A percentile compares a stretch with the other conserved stretches of the same genome.
Evolutionary conservation across 2,797 vertebrate genomes (phyloP).

Genomic region (Squalus acanthias): DNA sequence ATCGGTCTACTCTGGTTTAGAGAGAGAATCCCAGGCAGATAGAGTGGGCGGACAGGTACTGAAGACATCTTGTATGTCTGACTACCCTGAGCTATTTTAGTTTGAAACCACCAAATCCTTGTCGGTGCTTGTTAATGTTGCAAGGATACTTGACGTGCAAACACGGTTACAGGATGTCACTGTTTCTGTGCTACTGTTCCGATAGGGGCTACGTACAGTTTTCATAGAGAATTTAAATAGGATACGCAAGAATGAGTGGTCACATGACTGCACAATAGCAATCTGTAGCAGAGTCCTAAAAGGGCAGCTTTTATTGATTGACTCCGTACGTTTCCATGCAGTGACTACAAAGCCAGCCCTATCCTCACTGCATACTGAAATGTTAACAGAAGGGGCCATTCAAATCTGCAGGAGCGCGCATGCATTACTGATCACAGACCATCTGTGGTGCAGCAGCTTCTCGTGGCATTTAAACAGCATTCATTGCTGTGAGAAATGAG

Average conservation of each 20-base stretch:
- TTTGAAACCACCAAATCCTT: background rate
- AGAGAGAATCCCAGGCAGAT: background rate
- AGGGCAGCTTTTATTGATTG: background rate
- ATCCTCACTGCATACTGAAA: background rate
- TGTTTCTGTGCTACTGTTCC: background rate
- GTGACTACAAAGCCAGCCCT: too few relatives aligned
- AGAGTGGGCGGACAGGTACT: background rate
- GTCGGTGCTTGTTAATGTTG: background rate
- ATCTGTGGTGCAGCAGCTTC: constrained; percentile 2
- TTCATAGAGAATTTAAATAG: background rate
- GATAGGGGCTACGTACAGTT: background rate
- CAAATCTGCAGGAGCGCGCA: background rate
- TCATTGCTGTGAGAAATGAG: background rate
- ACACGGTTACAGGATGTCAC: background rate
- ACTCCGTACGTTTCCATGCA: background rate
- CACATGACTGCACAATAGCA: background rate
- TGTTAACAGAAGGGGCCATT: constrained; percentile 10
- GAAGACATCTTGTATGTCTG: background rate
- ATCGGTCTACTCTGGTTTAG: background rate
- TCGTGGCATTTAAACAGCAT: background rate
- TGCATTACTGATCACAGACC: background rate
- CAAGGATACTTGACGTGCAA: background rate
- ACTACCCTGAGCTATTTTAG: background rate
- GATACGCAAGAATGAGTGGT: background rate
- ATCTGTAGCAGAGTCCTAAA: background rate